Base-by-base conservation (phyloP, 2,113 vertebrate genomes). In the Coptodon bakossiorum region DNA sequence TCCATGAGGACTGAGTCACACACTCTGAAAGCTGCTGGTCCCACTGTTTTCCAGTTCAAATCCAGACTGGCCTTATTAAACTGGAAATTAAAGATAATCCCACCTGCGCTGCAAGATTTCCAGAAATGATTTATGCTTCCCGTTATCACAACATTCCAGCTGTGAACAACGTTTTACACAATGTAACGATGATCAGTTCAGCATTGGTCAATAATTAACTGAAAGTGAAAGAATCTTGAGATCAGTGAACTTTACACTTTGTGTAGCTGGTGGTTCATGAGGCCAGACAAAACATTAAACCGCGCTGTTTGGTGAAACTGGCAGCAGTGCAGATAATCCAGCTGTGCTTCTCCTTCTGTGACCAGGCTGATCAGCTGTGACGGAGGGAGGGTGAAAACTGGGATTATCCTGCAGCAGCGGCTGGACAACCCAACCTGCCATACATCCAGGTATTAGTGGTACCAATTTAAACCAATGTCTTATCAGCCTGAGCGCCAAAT, bases 291-390 rank as follows among this genome's bases (percentile, higher is more conserved):
- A 86, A 50, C 22, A 48, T 83, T 56, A 53, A 84, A 81, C 50
- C 9, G 6, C 83, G 88, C 81, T 88, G 91, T 93, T 94, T 92
- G 87, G 88, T 91, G 57, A 90, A 85, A 90, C 54, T 40, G 7
- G n/a, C 89, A 76, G 48, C 84, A 83, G 54, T 50, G 34, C 40
- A 80, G 88, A 85, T 94, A 90, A 95, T 93, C 95, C 89, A 81
- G 56, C 59, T 22, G 38, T 71, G 38, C 73, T n/a, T 43, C 16
- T 3, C 82, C 22, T 50, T 81, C 19, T 71, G 63, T 87, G 48
- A 40, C 12, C 0, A 2, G 14, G 19, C 24, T 31, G 43, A 31
- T 50, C 24, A 29, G 6, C 43, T 50, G 16, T 31, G 24, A 29
- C 9, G 4, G 80, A 52, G 31, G 5, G 59, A 83, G 83, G 50